phyloP scores from a whole-genome alignment of 1,140 invertebrate genomes.

The Saxidomus purpurata region DNA sequence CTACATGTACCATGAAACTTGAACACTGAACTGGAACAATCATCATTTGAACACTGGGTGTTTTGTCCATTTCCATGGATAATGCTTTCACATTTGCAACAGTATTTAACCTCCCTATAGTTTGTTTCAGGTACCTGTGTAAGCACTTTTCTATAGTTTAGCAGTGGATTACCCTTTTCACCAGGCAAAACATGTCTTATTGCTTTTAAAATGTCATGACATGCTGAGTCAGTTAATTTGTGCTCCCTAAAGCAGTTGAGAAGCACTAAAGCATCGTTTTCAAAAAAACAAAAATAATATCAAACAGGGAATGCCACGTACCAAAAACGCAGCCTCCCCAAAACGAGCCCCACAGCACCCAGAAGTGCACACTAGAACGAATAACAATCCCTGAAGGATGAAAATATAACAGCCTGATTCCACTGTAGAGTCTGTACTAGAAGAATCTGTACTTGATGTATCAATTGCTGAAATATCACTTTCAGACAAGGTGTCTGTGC shows the following conservation, averaged over 20 bases:
- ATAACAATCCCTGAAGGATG: no score
- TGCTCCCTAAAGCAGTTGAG: neutral
- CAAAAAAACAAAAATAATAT: no score
- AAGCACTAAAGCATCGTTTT: neutral
- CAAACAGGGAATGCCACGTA: no score
- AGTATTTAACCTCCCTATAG: conserved; percentile 8
- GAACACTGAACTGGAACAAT: neutral
- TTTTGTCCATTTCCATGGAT: neutral
- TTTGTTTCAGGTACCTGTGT: neutral
- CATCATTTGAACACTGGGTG: neutral
- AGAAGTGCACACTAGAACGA: no score
- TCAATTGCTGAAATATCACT: neutral
- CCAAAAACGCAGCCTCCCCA: no score
- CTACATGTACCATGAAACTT: conserved; percentile 19
- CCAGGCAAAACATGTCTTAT: neutral
- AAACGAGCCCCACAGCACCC: no score
- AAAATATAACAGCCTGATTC: no score
- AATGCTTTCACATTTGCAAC: conserved; percentile 11
- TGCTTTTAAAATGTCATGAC: neutral
- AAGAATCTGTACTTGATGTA: neutral
- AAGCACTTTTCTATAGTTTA: neutral
- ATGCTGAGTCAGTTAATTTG: neutral
- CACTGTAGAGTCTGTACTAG: neutral
- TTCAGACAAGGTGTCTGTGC: neutral
- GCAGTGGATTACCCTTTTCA: neutral